phyloP scores from a whole-genome alignment of 2,113 vertebrate species.

The Leptodactylus fuscus region DNA sequence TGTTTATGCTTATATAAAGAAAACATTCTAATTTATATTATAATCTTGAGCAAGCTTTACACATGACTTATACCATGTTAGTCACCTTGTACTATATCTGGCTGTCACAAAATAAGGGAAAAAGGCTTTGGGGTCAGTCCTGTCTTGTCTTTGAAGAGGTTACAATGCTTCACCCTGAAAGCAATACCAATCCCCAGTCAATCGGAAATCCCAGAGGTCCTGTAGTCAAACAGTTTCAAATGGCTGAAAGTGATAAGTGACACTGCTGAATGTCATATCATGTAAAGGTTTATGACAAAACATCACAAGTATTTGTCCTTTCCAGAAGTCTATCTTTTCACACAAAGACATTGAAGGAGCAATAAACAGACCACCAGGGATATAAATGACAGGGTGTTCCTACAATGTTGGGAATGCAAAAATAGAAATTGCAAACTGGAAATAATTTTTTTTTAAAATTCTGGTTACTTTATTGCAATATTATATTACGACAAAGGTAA shows the following conservation, averaged over 20 bases:
- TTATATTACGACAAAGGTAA: too few species aligned
- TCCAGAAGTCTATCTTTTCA: slow-evolving; percentile 39
- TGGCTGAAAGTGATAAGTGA: slow-evolving; percentile 71
- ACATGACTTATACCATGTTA: background rate
- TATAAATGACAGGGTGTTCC: background rate
- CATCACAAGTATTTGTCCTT: slow-evolving; percentile 71
- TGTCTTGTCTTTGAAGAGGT: slow-evolving; percentile 76
- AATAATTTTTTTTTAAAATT: too few species aligned
- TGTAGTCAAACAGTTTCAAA: slow-evolving; percentile 74
- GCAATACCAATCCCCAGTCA: slow-evolving; percentile 67
- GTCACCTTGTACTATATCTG: slow-evolving; percentile 19
- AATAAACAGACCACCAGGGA: slow-evolving; percentile 23
- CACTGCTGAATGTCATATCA: slow-evolving; percentile 74
- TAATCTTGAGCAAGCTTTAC: background rate
- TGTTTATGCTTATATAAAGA: too few species aligned
- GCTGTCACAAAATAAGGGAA: background rate
- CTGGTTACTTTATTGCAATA: too few species aligned
- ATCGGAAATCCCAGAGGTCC: slow-evolving; percentile 73
- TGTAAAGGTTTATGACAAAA: slow-evolving; percentile 71
- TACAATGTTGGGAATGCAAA: background rate
- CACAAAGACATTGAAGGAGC: slow-evolving; percentile 1
- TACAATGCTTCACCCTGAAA: slow-evolving; percentile 77
- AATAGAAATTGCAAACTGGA: background rate
- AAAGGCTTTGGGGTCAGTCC: slow-evolving; percentile 78
- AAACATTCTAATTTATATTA: background rate